Base-by-base conservation (phyloP, 2,113 vertebrate genomes). In the Pleuronectes platessa region DNA sequence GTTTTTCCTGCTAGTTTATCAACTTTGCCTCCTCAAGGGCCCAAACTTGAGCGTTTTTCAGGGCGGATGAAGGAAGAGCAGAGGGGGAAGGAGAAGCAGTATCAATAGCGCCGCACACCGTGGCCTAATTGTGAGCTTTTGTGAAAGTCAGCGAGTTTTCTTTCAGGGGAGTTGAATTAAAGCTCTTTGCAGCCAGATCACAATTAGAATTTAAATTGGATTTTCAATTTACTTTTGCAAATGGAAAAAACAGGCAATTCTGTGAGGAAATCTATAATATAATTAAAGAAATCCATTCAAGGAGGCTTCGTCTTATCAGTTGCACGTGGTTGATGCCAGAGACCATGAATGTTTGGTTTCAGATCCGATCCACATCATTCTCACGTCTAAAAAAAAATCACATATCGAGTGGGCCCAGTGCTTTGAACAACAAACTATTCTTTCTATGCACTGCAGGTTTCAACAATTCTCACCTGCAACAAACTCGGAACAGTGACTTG, bases 1-100 rank as follows among this genome's bases (percentile, higher is more conserved):
- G 51, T 58, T 62, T 68, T 78, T 89, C 73, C 37, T 77, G 76
- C 76, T 80, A 84, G 51, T 83, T 74, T 82, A 64, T 79, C 40
- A 86, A 76, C 75, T 51, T 81, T 49, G 24, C 60, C 47, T 67
- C 63, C 62, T 70, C 84, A 47, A 31, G 24, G 56, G 18, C 47
- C 45, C 42, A 70, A 88, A 85, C 75, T 61, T 79, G 49, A 78
- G 42, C 66, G 10, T 45, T 17, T 74, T 74, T 72, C 23, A 63
- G 74, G 68, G 23, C 55, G 53, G 55, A 83, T 73, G 59, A 61
- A 21, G 10, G 61, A 20, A 68, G 37, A 13, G 11, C 17, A 2
- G 40, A 71, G 53, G 62, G n/a, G 58, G 79, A 69, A 37, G 60
- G 0, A 3, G 54, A 68, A 71, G 49, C 8, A 65, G 69, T 58